These are phyloP conservation scores for Malacoraja senta DNA, from an alignment of 2,797 vertebrate genomes.

Conservation along the genomic window DNA sequence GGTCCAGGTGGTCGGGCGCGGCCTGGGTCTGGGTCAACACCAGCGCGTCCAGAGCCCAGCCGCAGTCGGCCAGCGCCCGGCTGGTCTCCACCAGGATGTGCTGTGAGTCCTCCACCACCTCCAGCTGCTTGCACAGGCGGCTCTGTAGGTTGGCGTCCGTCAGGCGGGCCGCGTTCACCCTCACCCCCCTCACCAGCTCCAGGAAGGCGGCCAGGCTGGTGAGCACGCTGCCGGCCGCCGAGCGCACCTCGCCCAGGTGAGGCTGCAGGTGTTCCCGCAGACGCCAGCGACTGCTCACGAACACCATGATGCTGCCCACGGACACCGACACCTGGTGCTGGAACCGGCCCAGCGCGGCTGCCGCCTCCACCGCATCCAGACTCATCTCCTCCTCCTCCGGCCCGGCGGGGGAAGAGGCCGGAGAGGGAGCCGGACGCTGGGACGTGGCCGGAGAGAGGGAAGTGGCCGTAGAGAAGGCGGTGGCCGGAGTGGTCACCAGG, in stretches of 20 bases:
- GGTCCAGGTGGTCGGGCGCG: constrained; percentile 76
- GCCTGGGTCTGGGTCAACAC: constrained; percentile 61
- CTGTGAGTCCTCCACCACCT: constrained; percentile 69
- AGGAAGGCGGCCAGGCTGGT: constrained; percentile 67
- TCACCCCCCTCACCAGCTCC: constrained; percentile 66
- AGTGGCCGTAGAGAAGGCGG: too few species aligned
- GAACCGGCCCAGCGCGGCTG: constrained; percentile 61
- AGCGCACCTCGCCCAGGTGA: constrained; percentile 67
- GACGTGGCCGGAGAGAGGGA: too few species aligned
- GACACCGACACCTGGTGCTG: constrained; percentile 69
- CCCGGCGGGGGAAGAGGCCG: too few species aligned
- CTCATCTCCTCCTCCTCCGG: constrained; percentile 54
- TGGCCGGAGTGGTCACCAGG: too few species aligned
- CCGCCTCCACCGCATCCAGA: constrained; percentile 65
- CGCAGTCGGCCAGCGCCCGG: constrained; percentile 56
- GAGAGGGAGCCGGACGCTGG: too few species aligned
- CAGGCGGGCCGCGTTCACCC: constrained; percentile 60
- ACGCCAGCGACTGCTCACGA: constrained; percentile 86
- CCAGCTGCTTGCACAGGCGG: constrained; percentile 75
- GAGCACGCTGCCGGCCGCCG: constrained; percentile 63
- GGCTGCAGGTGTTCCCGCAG: constrained; percentile 67
- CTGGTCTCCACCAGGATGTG: constrained; percentile 71
- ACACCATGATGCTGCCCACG: constrained; percentile 72
- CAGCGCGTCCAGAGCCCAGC: constrained; percentile 70
- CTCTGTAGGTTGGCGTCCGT: constrained; percentile 70